Evolutionary conservation across 2,888 invertebrate genomes (phyloP).

Genomic region (Ectobius pallidus): DNA sequence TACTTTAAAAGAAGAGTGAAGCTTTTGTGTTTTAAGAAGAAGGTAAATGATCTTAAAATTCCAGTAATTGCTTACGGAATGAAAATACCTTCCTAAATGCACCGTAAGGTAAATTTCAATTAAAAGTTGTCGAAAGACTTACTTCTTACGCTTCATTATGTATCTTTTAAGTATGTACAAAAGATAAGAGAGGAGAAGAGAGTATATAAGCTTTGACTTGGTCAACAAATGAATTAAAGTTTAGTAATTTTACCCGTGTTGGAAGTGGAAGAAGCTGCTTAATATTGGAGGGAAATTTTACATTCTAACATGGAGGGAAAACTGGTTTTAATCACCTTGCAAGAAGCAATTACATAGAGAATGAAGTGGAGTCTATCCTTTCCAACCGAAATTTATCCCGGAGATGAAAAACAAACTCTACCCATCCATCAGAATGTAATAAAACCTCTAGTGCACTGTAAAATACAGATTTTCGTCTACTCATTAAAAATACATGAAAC

Average conservation of each 20-base stretch:
- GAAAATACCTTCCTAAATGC: neutral
- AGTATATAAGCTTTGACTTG: neutral
- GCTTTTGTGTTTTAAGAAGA: neutral
- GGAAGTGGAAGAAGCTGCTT: neutral
- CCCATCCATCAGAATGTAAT: neutral
- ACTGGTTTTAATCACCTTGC: conserved; percentile 7
- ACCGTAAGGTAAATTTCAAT: too few relatives aligned
- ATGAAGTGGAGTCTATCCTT: neutral
- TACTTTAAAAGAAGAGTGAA: too few relatives aligned
- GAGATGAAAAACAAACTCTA: conserved; percentile 17
- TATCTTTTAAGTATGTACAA: too few relatives aligned
- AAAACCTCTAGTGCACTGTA: neutral
- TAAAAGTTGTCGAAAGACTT: neutral
- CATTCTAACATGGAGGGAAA: too few relatives aligned
- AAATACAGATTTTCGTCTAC: too few relatives aligned
- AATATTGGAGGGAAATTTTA: neutral
- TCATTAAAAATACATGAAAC: too few relatives aligned
- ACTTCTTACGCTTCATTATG: neutral
- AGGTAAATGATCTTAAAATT: neutral
- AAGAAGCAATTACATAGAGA: conserved; percentile 12
- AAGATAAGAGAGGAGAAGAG: neutral
- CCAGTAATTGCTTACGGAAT: neutral
- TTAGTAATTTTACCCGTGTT: neutral
- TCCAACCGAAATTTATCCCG: conserved; percentile 4
- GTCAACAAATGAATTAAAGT: neutral